Evolutionary conservation across 2,888 invertebrate species (phyloP).

Genomic region (Neoscelio sp.): DNA sequence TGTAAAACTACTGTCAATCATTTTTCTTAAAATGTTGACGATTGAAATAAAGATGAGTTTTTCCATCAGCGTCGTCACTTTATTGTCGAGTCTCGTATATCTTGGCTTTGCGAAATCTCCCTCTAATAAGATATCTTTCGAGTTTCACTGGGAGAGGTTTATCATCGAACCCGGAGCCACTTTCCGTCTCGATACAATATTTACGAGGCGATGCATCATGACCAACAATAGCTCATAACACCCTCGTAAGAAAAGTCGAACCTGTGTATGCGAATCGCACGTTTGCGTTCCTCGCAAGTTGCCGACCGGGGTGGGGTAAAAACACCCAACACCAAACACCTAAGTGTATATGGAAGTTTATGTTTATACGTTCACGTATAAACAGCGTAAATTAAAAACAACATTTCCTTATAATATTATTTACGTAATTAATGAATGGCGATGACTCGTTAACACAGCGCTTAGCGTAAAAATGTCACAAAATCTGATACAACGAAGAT

Average conservation of each 20-base stretch:
- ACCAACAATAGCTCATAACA: conserved; percentile 81
- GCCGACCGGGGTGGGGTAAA: conserved; percentile 69
- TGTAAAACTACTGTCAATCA: too few species aligned
- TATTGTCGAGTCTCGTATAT: conserved; percentile 75
- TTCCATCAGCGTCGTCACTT: too few species aligned
- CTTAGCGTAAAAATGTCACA: too few species aligned
- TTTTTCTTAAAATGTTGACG: too few species aligned
- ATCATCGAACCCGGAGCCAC: conserved; percentile 75
- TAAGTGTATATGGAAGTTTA: conserved; percentile 21
- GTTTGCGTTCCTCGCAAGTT: conserved; percentile 24
- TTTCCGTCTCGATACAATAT: conserved; percentile 80
- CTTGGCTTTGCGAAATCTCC: conserved; percentile 19
- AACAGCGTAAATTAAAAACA: too few species aligned
- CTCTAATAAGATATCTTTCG: conserved; percentile 45
- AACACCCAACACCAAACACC: conserved; percentile 58
- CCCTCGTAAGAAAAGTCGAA: conserved; percentile 76
- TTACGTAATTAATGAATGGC: too few species aligned
- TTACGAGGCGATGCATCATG: conserved; percentile 83
- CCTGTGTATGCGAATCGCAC: conserved; percentile 61
- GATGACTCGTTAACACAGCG: too few species aligned
- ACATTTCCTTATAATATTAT: too few species aligned
- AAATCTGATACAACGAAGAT: neutral
- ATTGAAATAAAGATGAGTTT: too few species aligned
- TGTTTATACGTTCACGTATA: too few species aligned
- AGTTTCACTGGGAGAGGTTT: conserved; percentile 69